A percentile compares a stretch with the other conserved stretches of the same genome.
These are phyloP conservation scores for Archips crataeganus DNA, from an alignment of 2,888 invertebrate genomes.

Conservation along the genomic window DNA sequence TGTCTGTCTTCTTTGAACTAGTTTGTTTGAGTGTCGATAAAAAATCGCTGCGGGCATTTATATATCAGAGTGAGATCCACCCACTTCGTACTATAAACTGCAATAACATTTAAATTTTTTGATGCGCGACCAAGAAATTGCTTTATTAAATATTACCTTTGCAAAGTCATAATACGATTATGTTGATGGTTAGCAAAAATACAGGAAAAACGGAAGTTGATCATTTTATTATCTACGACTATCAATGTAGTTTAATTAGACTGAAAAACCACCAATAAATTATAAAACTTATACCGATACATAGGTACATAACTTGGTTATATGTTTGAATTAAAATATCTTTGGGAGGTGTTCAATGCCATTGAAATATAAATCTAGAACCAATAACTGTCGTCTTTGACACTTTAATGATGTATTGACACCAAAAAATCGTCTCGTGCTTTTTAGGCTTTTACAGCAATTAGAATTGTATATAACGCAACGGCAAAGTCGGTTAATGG, in stretches of 20 bases:
- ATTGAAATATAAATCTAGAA: not conserved
- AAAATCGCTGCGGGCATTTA: constrained; percentile 76
- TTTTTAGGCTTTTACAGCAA: not conserved
- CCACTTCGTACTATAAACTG: constrained; percentile 71
- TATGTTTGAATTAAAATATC: no score
- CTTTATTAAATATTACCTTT: constrained; percentile 37
- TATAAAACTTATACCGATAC: no score
- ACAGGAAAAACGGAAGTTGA: not conserved
- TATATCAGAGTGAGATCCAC: constrained; percentile 68
- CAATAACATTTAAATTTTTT: constrained; percentile 59
- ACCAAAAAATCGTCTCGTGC: not conserved
- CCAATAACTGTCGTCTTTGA: constrained; percentile 12
- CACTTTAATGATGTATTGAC: not conserved
- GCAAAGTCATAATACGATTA: constrained; percentile 9
- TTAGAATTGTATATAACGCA: not conserved
- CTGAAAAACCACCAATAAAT: no score
- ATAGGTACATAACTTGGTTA: no score
- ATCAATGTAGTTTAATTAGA: no score
- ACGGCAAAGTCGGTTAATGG: not conserved
- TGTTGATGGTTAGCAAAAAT: not conserved
- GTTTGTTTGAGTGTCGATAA: constrained; percentile 73
- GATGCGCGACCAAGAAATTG: constrained; percentile 32
- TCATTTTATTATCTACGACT: no score
- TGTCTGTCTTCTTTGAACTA: constrained; percentile 76
- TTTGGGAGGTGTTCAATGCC: not conserved